A percentile compares a stretch with the other conserved stretches of the same genome.
Conservation (phyloP, 2,888 invertebrate genomes). For the Strigamia maritima region DNA sequence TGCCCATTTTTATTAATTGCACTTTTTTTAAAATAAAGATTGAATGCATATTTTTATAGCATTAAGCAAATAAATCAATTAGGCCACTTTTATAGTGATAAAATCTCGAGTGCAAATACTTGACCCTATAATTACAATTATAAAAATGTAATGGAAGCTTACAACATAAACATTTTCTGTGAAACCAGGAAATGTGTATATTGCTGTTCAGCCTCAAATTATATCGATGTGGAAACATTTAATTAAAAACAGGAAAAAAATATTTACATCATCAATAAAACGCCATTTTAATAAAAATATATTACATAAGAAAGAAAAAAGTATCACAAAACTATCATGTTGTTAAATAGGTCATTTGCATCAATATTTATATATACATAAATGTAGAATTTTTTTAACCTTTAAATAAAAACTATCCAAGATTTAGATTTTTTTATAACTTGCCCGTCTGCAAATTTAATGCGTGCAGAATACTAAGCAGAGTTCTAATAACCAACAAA, state of each 20-base stretch:
- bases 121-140: neutral
- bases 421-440: neutral
- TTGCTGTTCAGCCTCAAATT: neutral
- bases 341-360: neutral
- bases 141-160: neutral
- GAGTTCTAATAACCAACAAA: neutral
- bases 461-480: neutral
- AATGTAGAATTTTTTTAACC: neutral
- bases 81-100: neutral
- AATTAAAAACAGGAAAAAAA: neutral
- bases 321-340: neutral
- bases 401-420: neutral
- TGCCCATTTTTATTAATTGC: too few relatives aligned
- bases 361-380: neutral
- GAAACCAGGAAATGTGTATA: neutral
- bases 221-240: neutral
- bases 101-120: neutral
- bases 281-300: neutral
- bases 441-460: neutral
- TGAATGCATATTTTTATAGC: neutral
- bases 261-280: neutral
- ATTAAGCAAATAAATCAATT: neutral
- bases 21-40: too few relatives aligned
- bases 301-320: neutral
- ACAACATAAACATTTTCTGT: neutral